Base-by-base conservation (phyloP, 2,888 invertebrate species). In the Tiliacea citrago region DNA sequence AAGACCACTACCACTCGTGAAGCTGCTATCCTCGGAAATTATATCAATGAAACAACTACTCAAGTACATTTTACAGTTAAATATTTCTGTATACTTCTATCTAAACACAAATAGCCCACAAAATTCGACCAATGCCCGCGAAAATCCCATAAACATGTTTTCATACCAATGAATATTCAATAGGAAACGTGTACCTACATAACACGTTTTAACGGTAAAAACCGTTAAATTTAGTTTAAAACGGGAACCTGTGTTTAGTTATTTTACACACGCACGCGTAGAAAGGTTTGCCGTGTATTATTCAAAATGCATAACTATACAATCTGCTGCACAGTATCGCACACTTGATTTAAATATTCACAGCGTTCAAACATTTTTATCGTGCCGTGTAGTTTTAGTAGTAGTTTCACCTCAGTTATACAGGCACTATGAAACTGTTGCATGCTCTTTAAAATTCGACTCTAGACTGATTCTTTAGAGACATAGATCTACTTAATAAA, bases 191-290 rank as follows among this genome's bases (percentile, higher is more conserved):
- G 53, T 65, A 67, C 35, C 1, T 29, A 29, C n/a, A 62, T 67
- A 66, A 60, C 55, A 68, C 51, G 68, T 55, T 69, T 73, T 69
- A 67, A 39, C 24, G n/a, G 35, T 68, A 68, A 70, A 82, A 78
- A 83, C 58, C 55, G 35, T 10, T 62, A 49, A 76, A 75, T 51
- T 73, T 29, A 68, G 75, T 65, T 73, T 70, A 79, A 80, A 73
- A 66, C 57, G 65, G 60, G 24, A 62, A 60, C 65, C 29, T 9
- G 57, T 70, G 79, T 73, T 87, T 79, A 79, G 78, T 63, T 77
- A 88, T 88, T 86, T 77, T 61, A 66, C 55, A 69, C 86, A 86
- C 86, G 87, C 71, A 73, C 47, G 63, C 47, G 71, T 71, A 53
- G 68, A 79, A 79, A 82, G 84, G 78, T 74, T 78, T 78, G 47